These are phyloP conservation scores for Epinotia demarniana DNA, from an alignment of 2,888 invertebrate genomes.

Conservation along the genomic window DNA sequence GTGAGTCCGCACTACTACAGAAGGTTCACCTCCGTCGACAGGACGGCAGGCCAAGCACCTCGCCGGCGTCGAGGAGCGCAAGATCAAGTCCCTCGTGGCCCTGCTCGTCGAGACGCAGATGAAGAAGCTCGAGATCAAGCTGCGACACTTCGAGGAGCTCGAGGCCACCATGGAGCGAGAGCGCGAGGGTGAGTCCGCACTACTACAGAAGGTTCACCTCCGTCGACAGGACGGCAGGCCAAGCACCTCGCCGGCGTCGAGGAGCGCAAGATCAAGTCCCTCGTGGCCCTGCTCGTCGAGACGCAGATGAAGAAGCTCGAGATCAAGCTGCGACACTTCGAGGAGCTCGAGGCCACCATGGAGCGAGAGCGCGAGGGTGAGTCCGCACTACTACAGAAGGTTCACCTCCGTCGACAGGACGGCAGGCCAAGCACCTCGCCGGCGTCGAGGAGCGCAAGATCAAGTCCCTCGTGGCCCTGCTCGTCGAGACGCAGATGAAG, in stretches of 20 bases:
- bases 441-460: constrained; percentile 99
- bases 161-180: constrained; percentile 98
- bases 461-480: constrained; percentile 97
- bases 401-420: constrained; percentile 57
- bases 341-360: constrained; percentile 99
- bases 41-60: constrained; percentile 99
- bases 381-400: constrained; percentile 32
- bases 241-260: constrained; percentile 99
- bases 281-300: constrained; percentile 98
- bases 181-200: constrained; percentile 84
- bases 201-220: constrained; percentile 36
- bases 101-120: constrained; percentile 99
- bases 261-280: constrained; percentile 98
- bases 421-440: constrained; percentile 99
- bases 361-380: constrained; percentile 93
- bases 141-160: constrained; percentile 99
- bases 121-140: constrained; percentile 99
- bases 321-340: constrained; percentile 99
- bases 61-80: constrained; percentile 98
- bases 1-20: constrained; percentile 52
- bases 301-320: constrained; percentile 99
- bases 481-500: constrained; percentile 99
- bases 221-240: constrained; percentile 90
- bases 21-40: constrained; percentile 56
- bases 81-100: constrained; percentile 99